Conservation (phyloP, 2,113 vertebrate genomes). For the Callipepla californica region DNA sequence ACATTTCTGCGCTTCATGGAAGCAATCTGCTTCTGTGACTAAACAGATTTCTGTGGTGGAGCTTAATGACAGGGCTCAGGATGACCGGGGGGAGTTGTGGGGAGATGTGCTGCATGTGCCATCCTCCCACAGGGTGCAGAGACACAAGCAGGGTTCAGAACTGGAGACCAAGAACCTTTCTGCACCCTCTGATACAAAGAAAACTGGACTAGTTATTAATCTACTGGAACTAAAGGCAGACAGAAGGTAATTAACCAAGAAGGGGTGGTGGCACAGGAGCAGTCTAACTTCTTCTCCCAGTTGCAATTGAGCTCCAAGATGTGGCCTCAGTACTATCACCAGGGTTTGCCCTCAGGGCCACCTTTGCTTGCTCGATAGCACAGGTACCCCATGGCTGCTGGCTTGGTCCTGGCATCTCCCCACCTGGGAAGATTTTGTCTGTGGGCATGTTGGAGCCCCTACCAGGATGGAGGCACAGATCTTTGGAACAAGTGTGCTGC, state of each 20-base stretch:
- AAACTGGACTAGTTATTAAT: not conserved
- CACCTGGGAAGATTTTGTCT: not conserved
- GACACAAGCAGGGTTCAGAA: not conserved
- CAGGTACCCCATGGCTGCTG: not conserved
- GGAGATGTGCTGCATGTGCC: not conserved
- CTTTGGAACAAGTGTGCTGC: not conserved
- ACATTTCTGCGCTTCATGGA: constrained; percentile 31
- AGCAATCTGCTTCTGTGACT: constrained; percentile 58
- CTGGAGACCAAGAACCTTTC: not conserved
- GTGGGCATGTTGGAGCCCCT: not conserved
- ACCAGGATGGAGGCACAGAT: not conserved
- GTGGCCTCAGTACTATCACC: not conserved
- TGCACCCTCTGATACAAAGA: not conserved
- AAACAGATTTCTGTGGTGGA: constrained; percentile 54
- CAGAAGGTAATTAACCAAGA: not conserved
- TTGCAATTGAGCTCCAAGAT: not conserved
- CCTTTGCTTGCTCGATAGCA: not conserved
- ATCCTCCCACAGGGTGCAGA: not conserved
- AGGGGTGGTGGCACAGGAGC: not conserved
- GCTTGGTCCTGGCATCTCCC: not conserved
- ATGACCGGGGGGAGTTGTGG: not conserved
- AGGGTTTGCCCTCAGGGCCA: not conserved
- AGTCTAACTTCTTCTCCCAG: not conserved
- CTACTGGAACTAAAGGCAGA: not conserved
- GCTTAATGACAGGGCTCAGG: constrained; percentile 9